Base-by-base conservation (phyloP, 2,113 vertebrate genomes). In the Dicrurus megarhynchus region DNA sequence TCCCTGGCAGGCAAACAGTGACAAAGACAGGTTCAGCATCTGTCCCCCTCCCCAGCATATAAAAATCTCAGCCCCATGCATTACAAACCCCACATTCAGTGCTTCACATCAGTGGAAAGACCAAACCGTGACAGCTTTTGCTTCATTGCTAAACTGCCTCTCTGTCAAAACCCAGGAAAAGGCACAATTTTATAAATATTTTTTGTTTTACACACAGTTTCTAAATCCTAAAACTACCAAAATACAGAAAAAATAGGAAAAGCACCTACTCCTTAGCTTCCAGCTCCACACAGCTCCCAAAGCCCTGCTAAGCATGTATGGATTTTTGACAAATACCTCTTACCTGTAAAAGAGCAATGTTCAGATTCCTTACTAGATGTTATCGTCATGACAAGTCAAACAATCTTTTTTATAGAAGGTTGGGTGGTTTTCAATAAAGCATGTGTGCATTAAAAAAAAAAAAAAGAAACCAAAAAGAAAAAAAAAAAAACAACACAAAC, bases 281-380 rank as follows among this genome's bases (percentile, higher is more conserved):
- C 83, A 78, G 79, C 55, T 88, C 71, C 27, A 7, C 94, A 42
- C 30, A 87, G 84, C 82, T 94, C 89, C 93, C 76, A 90, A 84
- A 93, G 56, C 60, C 61, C 61, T 92, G 50, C 68, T 44, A 93
- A 94, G 53, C 70, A 74, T 28, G 88, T 94, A 94, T 89, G 73
- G 61, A 56, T 35, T 90, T 96, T 90, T 93, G 75, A 82, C 39
- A 96, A 94, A 93, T 74, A 63, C 88, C 70, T 91, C 98, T 98
- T 98, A 98, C 98, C 98, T 98, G 97, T 89, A 83, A 93, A 68
- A 61, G 88, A 95, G 87, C 57, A 87, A 79, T 28, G 95, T 76
- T 95, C 94, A 90, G 95, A 93, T 93, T 96, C 96, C 97, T 94
- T 94, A 95, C 90, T 83, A 82, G 94, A 92, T 74, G 94, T 90